Conservation (phyloP, 2,113 vertebrate genomes). For the Mohoua ochrocephala region DNA sequence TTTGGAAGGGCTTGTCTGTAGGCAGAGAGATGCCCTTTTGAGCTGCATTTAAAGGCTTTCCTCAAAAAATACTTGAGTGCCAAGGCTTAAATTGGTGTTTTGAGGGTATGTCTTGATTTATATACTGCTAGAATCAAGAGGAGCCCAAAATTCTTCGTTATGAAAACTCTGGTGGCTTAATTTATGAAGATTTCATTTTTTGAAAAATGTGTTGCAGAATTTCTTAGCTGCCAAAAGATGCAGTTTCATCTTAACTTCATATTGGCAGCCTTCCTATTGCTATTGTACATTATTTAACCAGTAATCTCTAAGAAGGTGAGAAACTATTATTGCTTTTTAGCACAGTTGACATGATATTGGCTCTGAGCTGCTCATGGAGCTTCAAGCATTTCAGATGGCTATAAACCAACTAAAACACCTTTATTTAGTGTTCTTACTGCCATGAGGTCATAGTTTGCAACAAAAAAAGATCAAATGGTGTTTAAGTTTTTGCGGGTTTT, state of each 20-base stretch:
- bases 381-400: slow-evolving; percentile 69
- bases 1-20: neutral
- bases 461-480: slow-evolving; percentile 59
- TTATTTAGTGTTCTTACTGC: slow-evolving; percentile 45
- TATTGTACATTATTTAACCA: slow-evolving; percentile 53
- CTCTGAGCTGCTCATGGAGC: neutral
- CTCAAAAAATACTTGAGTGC: neutral
- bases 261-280: slow-evolving; percentile 49
- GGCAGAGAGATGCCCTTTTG: neutral
- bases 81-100: neutral
- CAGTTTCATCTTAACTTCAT: slow-evolving; percentile 47
- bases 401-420: slow-evolving; percentile 72
- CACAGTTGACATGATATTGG: slow-evolving; percentile 62
- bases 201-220: slow-evolving; percentile 17
- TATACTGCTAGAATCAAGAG: neutral
- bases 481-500: neutral
- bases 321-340: slow-evolving; percentile 68
- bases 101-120: neutral
- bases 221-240: slow-evolving; percentile 46
- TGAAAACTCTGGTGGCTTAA: slow-evolving; percentile 49
- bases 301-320: slow-evolving; percentile 72
- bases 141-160: neutral
- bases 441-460: slow-evolving; percentile 68
- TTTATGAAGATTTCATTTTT: neutral
- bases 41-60: neutral